phyloP scores from a whole-genome alignment of 1,140 invertebrate species.

The Micrasema minimum region DNA sequence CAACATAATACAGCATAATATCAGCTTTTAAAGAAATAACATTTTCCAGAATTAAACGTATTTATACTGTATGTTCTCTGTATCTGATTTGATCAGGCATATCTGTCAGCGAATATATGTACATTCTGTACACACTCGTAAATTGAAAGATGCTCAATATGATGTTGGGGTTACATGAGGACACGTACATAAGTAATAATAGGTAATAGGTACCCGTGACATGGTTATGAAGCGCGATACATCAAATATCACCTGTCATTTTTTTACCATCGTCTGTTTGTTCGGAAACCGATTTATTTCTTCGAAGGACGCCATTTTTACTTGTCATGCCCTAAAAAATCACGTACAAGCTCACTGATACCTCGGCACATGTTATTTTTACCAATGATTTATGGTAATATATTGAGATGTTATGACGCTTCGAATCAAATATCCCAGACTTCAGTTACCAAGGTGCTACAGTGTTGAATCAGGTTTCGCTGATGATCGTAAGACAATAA shows the following conservation, averaged over 20 bases:
- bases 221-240: conserved; percentile 2
- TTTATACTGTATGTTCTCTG: no score
- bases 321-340: conserved; percentile 24
- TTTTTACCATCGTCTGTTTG: conserved; percentile 18
- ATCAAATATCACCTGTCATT: conserved; percentile 17
- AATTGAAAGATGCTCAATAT: no score
- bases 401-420: conserved; percentile 33
- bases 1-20: no score
- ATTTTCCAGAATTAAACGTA: no score
- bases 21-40: no score
- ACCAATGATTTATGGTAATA: conserved; percentile 31
- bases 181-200: no score
- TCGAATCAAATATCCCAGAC: conserved; percentile 15
- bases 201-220: conserved; percentile 15
- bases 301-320: conserved; percentile 25
- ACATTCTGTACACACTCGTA: no score
- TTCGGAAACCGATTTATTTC: conserved; percentile 7
- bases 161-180: no score
- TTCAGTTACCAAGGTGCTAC: conserved; percentile 2
- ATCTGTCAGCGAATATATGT: no score
- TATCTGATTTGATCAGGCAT: no score
- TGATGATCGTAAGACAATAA: no score
- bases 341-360: conserved; percentile 2
- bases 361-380: conserved; percentile 16
- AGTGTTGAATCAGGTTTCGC: background rate